phyloP scores from a whole-genome alignment of 1,140 invertebrate genomes.

The Apis mellifera region DNA sequence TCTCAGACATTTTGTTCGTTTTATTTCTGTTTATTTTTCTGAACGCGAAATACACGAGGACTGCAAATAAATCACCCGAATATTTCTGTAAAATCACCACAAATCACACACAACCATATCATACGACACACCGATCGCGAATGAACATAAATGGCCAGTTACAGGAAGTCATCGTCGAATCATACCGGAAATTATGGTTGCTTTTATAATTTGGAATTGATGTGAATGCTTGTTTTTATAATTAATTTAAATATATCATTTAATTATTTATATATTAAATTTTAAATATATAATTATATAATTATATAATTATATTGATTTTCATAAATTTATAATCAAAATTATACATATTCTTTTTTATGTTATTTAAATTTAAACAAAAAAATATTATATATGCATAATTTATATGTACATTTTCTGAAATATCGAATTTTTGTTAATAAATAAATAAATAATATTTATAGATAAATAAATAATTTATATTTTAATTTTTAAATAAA shows the following conservation, averaged over 20 bases:
- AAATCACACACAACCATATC: constrained; percentile 17
- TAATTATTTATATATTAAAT: neutral
- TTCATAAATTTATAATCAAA: too few species aligned
- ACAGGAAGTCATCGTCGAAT: constrained; percentile 12
- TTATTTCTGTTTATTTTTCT: constrained; percentile 21
- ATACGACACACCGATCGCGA: constrained; percentile 13
- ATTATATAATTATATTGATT: too few species aligned
- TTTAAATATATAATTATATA: too few species aligned
- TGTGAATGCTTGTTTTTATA: neutral
- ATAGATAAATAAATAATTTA: too few species aligned
- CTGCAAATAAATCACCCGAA: constrained; percentile 21
- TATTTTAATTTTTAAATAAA: too few species aligned
- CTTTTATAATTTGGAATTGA: neutral
- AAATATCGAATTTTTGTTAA: too few species aligned
- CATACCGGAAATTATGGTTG: neutral
- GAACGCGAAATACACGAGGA: neutral
- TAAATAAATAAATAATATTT: too few species aligned
- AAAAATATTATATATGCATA: too few species aligned
- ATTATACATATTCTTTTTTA: too few species aligned
- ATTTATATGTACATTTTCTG: too few species aligned
- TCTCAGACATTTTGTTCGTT: constrained; percentile 73
- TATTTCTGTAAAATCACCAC: constrained; percentile 21
- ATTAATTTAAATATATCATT: neutral
- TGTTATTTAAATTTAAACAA: too few species aligned
- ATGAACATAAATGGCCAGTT: constrained; percentile 16